phyloP scores from a whole-genome alignment of 2,888 invertebrate genomes.

The Yponomeuta evonymella region DNA sequence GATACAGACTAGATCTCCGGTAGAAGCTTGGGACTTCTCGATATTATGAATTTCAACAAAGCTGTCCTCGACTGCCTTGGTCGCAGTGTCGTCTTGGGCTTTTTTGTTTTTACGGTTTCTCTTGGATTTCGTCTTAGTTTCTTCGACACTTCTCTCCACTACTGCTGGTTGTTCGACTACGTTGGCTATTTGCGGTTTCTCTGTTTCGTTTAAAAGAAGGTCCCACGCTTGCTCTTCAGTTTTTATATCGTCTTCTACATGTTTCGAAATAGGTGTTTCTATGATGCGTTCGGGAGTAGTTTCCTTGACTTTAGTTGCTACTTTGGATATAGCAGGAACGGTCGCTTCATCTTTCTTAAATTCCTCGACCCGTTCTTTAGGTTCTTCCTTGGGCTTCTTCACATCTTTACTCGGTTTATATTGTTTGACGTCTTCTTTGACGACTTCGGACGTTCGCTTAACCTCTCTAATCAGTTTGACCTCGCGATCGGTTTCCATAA shows the following conservation, averaged over 20 bases:
- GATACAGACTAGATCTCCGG: constrained; percentile 61
- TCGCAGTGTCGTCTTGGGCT: constrained; percentile 44
- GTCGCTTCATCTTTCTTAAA: constrained; percentile 1
- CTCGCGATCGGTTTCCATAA: neutral
- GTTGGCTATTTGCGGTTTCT: constrained; percentile 32
- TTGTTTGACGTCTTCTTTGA: constrained; percentile 6
- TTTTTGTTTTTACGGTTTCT: constrained; percentile 53
- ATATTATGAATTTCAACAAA: constrained; percentile 69
- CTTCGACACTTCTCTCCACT: constrained; percentile 37
- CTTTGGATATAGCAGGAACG: constrained; percentile 18
- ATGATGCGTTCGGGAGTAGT: constrained; percentile 17
- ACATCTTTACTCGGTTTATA: neutral
- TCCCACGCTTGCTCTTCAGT: constrained; percentile 69
- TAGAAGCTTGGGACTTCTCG: constrained; percentile 49
- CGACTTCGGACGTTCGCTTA: neutral
- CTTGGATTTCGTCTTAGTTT: constrained; percentile 50
- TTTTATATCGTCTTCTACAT: constrained; percentile 38
- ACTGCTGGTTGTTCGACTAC: constrained; percentile 30
- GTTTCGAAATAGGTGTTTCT: constrained; percentile 1
- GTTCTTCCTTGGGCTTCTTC: neutral
- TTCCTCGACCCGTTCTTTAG: neutral
- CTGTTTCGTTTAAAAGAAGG: constrained; percentile 54
- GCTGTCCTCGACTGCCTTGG: constrained; percentile 58
- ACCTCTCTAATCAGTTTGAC: neutral
- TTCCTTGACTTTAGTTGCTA: constrained; percentile 29